A percentile compares a stretch with the other conserved stretches of the same genome.
These are phyloP conservation scores for Gymnoscelis rufifasciata DNA, from an alignment of 2,888 invertebrate genomes.

Conservation along the genomic window DNA sequence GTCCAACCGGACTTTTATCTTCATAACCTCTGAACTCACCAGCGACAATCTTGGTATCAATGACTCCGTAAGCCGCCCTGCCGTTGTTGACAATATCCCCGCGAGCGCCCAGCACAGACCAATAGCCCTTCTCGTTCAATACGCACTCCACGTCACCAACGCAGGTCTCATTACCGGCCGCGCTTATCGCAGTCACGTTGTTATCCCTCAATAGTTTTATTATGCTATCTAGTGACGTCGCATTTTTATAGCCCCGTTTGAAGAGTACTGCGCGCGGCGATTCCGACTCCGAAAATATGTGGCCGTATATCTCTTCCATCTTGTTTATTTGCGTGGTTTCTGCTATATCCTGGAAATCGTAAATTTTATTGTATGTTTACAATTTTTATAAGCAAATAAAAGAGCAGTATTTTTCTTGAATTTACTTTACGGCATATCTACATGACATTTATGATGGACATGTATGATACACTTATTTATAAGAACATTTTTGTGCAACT, in stretches of 20 bases:
- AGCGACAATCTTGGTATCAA: slow-evolving; percentile 76
- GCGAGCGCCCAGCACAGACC: slow-evolving; percentile 57
- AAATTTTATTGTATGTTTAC: neutral
- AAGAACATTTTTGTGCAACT: no score
- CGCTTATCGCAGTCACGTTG: slow-evolving; percentile 54
- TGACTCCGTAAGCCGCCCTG: slow-evolving; percentile 68
- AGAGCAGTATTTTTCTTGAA: no score
- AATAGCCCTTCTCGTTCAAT: slow-evolving; percentile 47
- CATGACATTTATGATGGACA: no score
- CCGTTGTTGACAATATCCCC: slow-evolving; percentile 54
- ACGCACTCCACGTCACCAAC: slow-evolving; percentile 46
- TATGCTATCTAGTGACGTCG: slow-evolving; percentile 57
- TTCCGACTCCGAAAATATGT: slow-evolving; percentile 56
- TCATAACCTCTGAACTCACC: slow-evolving; percentile 53
- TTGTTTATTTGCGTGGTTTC: slow-evolving; percentile 52
- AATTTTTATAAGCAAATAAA: neutral
- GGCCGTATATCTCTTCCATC: slow-evolving; percentile 58
- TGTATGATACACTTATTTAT: neutral
- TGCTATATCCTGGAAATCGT: slow-evolving; percentile 52
- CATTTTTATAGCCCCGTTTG: slow-evolving; percentile 57
- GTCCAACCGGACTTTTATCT: no score
- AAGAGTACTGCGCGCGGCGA: slow-evolving; percentile 61
- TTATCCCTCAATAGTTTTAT: slow-evolving; percentile 63
- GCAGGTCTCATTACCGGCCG: slow-evolving; percentile 44
- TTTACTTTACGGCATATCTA: no score